These are phyloP conservation scores for Eupelmus urozonus DNA, from an alignment of 2,888 invertebrate genomes.

Conservation along the genomic window DNA sequence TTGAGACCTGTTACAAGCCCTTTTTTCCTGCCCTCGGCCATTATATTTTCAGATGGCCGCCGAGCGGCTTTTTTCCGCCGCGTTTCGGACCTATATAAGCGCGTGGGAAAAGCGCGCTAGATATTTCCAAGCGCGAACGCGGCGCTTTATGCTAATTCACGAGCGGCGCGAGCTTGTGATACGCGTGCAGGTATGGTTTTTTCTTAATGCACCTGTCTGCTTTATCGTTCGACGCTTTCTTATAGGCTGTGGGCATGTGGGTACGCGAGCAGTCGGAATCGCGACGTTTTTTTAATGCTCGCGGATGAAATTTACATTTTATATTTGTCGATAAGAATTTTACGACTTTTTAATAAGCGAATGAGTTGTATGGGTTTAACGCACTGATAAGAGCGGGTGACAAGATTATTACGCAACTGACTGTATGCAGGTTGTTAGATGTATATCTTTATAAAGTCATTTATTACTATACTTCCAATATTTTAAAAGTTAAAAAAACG, in stretches of 20 bases:
- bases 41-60: constrained; percentile 42
- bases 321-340: not conserved
- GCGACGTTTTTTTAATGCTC: constrained; percentile 25
- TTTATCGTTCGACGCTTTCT: constrained; percentile 8
- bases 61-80: constrained; percentile 14
- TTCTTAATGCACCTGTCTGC: constrained; percentile 19
- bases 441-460: too few relatives aligned
- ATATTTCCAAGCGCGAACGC: not conserved
- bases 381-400: too few relatives aligned
- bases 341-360: not conserved
- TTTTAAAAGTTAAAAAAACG: too few relatives aligned
- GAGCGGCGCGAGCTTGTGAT: constrained; percentile 1
- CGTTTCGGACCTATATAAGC: too few relatives aligned
- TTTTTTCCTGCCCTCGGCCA: not conserved
- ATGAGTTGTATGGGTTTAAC: too few relatives aligned
- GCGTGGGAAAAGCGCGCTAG: too few relatives aligned
- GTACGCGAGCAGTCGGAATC: not conserved
- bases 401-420: too few relatives aligned
- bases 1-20: constrained; percentile 48
- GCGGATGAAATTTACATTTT: constrained; percentile 27
- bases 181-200: constrained; percentile 13
- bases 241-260: not conserved
- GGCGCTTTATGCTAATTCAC: constrained; percentile 47
- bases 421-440: too few relatives aligned
- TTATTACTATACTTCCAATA: too few relatives aligned